Percentiles rank a stretch among this genome's conserved stretches.
phyloP scores from a whole-genome alignment of 2,888 invertebrate genomes.

The Panopea generosa region DNA sequence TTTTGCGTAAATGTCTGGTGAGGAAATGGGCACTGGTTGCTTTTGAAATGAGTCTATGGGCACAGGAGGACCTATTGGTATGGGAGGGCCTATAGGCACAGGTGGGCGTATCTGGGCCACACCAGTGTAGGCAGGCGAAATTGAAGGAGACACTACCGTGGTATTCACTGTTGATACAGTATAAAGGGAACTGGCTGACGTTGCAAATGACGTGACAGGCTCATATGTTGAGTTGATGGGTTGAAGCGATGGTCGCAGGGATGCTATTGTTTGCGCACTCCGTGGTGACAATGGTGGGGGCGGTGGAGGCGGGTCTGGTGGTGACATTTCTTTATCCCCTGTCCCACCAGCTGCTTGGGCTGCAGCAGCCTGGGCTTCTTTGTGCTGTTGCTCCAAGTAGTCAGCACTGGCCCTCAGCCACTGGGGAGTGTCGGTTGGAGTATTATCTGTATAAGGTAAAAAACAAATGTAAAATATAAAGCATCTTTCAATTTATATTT shows the following conservation, averaged over 20 bases:
- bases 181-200: constrained; percentile 51
- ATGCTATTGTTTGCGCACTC: constrained; percentile 45
- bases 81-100: too few species aligned
- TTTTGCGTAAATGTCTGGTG: constrained; percentile 52
- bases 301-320: constrained; percentile 41
- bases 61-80: too few species aligned
- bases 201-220: constrained; percentile 49
- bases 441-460: constrained; percentile 53
- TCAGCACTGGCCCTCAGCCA: constrained; percentile 66
- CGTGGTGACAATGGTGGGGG: constrained; percentile 48
- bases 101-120: constrained; percentile 46
- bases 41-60: constrained; percentile 54
- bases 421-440: constrained; percentile 63
- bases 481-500: too few species aligned
- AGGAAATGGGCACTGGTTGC: constrained; percentile 45
- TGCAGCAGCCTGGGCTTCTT: constrained; percentile 54
- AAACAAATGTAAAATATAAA: too few species aligned
- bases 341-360: constrained; percentile 6
- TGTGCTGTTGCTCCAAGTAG: constrained; percentile 60
- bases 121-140: constrained; percentile 52
- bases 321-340: constrained; percentile 49
- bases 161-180: constrained; percentile 58
- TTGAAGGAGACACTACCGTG: constrained; percentile 54
- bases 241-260: constrained; percentile 41
- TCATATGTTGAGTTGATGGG: constrained; percentile 48